These are phyloP conservation scores for Caenorhabditis sinica DNA, from an alignment of 2,888 invertebrate species.

Conservation along the genomic window DNA sequence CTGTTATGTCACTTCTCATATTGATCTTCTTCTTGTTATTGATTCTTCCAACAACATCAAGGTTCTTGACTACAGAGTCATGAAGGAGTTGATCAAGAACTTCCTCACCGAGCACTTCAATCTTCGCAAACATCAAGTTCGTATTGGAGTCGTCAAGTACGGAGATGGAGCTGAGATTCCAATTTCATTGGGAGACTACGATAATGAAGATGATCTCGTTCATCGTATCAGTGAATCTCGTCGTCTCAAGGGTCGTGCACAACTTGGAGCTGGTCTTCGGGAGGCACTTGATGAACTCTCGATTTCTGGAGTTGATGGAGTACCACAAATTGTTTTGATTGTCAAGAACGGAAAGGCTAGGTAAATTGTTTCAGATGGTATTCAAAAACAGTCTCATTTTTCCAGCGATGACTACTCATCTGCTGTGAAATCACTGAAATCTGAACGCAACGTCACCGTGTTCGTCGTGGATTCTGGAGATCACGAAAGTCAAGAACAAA, in stretches of 20 bases:
- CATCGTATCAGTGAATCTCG: constrained; percentile 78
- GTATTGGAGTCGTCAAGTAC: constrained; percentile 82
- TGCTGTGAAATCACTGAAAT: constrained; percentile 70
- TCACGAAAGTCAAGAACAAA: constrained; percentile 61
- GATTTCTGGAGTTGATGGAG: constrained; percentile 75
- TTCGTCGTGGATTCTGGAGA: constrained; percentile 81
- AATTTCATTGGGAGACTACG: constrained; percentile 81
- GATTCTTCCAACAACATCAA: constrained; percentile 82
- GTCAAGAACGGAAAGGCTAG: constrained; percentile 81
- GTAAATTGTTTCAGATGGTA: constrained; percentile 61
- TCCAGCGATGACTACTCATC: constrained; percentile 75
- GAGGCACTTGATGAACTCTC: constrained; percentile 81
- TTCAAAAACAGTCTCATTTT: constrained; percentile 6
- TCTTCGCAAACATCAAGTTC: constrained; percentile 77
- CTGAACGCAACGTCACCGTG: constrained; percentile 75
- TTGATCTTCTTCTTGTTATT: constrained; percentile 81
- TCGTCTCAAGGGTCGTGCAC: constrained; percentile 78
- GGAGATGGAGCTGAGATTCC: constrained; percentile 81
- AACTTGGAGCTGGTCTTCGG: constrained; percentile 78
- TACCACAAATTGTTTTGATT: constrained; percentile 79
- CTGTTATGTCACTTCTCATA: constrained; percentile 77
- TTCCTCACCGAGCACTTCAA: constrained; percentile 82
- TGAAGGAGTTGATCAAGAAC: constrained; percentile 82
- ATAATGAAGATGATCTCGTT: constrained; percentile 77
- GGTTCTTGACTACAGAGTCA: constrained; percentile 81